Evolutionary conservation across 2,797 vertebrate genomes (phyloP).

Genomic region (Phataginus tricuspis): DNA sequence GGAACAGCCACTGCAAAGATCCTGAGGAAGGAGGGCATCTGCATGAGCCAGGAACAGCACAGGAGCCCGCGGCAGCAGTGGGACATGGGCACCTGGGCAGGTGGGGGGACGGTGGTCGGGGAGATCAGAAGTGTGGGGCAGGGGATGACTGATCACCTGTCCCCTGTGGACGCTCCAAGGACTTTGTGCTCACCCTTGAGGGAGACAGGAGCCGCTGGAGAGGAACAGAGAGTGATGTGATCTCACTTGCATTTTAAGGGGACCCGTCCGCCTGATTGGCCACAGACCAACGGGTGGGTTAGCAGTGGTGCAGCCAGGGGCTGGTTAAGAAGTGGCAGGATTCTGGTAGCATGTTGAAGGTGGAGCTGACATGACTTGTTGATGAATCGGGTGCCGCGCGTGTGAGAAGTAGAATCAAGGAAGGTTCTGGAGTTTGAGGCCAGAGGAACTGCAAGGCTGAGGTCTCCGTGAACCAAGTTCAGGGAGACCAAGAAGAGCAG

Average conservation of each 20-base stretch:
- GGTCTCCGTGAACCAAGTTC: rapidly evolving
- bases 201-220: rapidly evolving
- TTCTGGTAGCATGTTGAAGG: background rate
- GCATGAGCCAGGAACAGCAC: background rate
- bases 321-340: background rate
- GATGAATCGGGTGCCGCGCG: rapidly evolving
- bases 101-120: background rate
- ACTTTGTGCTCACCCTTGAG: background rate
- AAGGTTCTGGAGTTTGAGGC: background rate
- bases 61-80: no score
- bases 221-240: background rate
- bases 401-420: background rate
- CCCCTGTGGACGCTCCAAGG: background rate
- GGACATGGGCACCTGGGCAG: no score
- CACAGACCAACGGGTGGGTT: background rate
- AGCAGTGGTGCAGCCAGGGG: background rate
- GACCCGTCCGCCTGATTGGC: background rate
- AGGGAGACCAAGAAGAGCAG: no score
- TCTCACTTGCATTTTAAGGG: background rate
- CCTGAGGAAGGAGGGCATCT: background rate
- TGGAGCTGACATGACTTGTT: background rate
- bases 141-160: background rate
- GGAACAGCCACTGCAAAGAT: background rate
- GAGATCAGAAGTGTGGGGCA: rapidly evolving
- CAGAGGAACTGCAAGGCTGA: background rate